Evolutionary conservation across 2,888 invertebrate species (phyloP).

Genomic region (Cyclophora punctaria): DNA sequence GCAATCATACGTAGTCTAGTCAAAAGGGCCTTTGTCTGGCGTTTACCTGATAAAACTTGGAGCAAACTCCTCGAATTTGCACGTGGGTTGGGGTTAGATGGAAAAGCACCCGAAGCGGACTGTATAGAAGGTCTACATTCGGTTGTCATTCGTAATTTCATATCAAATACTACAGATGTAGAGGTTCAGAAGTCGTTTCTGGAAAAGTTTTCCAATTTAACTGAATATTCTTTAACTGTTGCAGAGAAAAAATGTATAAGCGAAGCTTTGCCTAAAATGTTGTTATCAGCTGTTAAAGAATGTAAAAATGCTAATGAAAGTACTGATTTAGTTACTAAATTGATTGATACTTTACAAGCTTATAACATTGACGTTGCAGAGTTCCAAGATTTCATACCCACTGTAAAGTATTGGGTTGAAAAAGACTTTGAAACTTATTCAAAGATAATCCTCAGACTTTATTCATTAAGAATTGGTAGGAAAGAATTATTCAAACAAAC

Average conservation of each 20-base stretch:
- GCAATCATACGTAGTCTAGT: conserved; percentile 46
- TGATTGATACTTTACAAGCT: background rate
- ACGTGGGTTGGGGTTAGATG: conserved; percentile 43
- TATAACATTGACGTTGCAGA: background rate
- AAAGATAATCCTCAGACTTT: background rate
- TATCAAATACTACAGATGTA: conserved; percentile 18
- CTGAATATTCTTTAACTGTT: conserved; percentile 31
- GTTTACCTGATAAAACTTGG: conserved; percentile 35
- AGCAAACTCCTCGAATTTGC: conserved; percentile 33
- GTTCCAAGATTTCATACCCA: background rate
- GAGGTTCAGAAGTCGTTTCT: conserved; percentile 29
- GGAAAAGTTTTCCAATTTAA: conserved; percentile 30
- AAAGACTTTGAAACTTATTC: background rate
- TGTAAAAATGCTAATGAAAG: background rate
- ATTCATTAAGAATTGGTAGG: background rate
- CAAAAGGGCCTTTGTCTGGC: conserved; percentile 42
- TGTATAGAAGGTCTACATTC: conserved; percentile 49
- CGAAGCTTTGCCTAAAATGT: background rate
- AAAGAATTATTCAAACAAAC: background rate
- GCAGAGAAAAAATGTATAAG: conserved; percentile 27
- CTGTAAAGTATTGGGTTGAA: background rate
- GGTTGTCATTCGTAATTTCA: conserved; percentile 35
- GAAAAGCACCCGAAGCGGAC: conserved; percentile 25
- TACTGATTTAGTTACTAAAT: background rate
- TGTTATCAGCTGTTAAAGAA: background rate